Base-by-base conservation (phyloP, 2,888 invertebrate genomes). In the Mesorhabditis sp. region DNA sequence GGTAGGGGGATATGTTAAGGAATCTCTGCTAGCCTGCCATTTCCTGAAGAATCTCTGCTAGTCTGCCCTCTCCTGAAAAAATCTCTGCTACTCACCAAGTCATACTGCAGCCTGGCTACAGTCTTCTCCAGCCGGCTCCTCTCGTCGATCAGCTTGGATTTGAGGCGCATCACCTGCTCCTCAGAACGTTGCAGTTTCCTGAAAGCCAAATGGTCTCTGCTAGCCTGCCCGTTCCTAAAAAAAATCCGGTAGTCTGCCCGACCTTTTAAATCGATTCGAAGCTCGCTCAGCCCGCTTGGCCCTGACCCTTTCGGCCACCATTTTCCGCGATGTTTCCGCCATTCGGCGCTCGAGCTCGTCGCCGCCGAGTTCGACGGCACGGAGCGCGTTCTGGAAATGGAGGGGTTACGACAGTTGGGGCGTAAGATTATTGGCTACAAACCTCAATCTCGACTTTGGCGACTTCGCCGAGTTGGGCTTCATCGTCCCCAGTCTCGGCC, bases 291-390 rank as follows among this genome's bases (percentile, higher is more conserved):
- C 58, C n/a, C 58, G 7, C 58, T n/a, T 50, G 10, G 58, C 58
- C n/a, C 58, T 10, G 3, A 77, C 72, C 62, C 69, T 67, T 65
- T 77, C 75, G 0, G 71, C 69, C 7, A 83, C 75, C 64, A 83
- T 66, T 66, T 80, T 81, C 61, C 84, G 70, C n/a, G 82, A 78
- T 5, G 76, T 75, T 66, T 83, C 84, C 50, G 78, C 83, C 68
- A 82, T 73, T 64, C 84, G 70, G 62, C 84, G 69, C 68, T 84
- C 83, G 64, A 78, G 28, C 70, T 84, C 84, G 13, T 68, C 69
- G 4, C 81, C 83, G 6, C 70, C 76, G 4, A 74, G 62, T 43
- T 75, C 73, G 5, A 83, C 74, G 4, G 76, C 72, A n/a, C 58
- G 58, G 2, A 50, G 58, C 1, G 58, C 58, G n/a, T 50, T 50